Evolutionary conservation across 1,140 invertebrate species (phyloP), one percentile per base, ranked within the genome.

Genomic region (Eriosoma lanigerum): DNA sequence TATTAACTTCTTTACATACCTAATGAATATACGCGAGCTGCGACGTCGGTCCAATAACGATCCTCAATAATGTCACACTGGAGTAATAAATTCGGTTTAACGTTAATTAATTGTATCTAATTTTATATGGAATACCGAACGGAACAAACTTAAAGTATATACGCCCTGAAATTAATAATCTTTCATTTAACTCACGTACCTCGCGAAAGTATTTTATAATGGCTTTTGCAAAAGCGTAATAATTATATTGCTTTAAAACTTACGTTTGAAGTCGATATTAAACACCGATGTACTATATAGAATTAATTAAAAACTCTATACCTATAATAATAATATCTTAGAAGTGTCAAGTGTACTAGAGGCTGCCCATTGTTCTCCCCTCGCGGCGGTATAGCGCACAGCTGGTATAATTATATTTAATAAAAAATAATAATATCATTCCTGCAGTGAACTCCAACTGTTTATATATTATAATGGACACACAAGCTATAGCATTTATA

Each of bases 101-200:
- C 66, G 21, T 29, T 70, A 70, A 70, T 50, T 70, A 70, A 70
- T 50, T 15, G 46, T 48, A 29, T 70, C 24, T 19, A 70, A 70
- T 70, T 70, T 19, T 29, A 19, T 50, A 48, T 13, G 66, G 21
- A 26, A 70, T 17, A 21, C 17, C 12, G 66, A 70, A 70, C 66
- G 48, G 50, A 50, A 70, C 46, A 70, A 50, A 70, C 66, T 48
- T 24, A 48, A 6, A 54, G 17, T 54, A 38, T 38, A 38, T 44
- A 17, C 44, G 38, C 46, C 19, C 17, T 26, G n/a, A 70, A 70
- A 70, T 70, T 29, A 70, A 50, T 70, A 70, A 70, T 70, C 46
- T 70, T 50, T 70, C 46, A 44, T 70, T 70, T 19, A 24, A 48
- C n/a, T 48, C 13, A 8, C 10, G 10, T 4, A 15, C 9, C 32